Base-by-base conservation (phyloP, 1,140 invertebrate genomes). In the Trachelipus rathkii region DNA sequence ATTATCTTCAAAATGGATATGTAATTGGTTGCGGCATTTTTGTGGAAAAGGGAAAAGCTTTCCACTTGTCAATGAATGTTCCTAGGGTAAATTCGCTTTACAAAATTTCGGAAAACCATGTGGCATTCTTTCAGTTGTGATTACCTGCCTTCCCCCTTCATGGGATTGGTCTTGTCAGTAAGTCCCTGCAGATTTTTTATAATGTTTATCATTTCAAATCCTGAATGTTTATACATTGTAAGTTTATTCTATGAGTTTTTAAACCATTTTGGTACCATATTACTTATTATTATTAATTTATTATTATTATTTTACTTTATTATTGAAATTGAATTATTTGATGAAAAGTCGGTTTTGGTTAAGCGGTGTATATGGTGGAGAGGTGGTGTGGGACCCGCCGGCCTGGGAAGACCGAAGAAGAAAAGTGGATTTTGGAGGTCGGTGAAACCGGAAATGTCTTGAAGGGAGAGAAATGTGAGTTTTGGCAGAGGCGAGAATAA, bases 91-190 rank as follows among this genome's bases (percentile, higher is more conserved):
- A 44, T 97, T 92, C 84, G 87, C 7, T 92, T 96, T 85, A 91
- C 95, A 44, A 95, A 94, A 84, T 81, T 82, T 53, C 89, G 94
- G 50, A 87, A 94, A n/a, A n/a, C n/a, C 77, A 96, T 98, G 92
- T 98, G n/a, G 97, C 84, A 99, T 99, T 81, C 85, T 99, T 75
- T 95, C 95, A 19, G 97, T 6, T 99, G 97, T 89, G 97, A 99
- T 88, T 99, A 99, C 84, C 86, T 98, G 8, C 86, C 92, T 9
- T 97, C 94, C 2, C n/a, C n/a, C 83, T 99, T 23, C 92, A 92
- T n/a, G 96, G 97, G 5, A 94, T 99, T 79, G 98, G 98, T 0
- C 84, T 99, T 21, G 89, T 85, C 0, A 98, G n/a, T n/a, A 95
- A 85, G 95, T n/a, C n/a, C 97, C 6, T 90, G 89, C 76, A 96